Conservation (phyloP, 1,140 invertebrate genomes). For the Helicoverpa armigera region DNA sequence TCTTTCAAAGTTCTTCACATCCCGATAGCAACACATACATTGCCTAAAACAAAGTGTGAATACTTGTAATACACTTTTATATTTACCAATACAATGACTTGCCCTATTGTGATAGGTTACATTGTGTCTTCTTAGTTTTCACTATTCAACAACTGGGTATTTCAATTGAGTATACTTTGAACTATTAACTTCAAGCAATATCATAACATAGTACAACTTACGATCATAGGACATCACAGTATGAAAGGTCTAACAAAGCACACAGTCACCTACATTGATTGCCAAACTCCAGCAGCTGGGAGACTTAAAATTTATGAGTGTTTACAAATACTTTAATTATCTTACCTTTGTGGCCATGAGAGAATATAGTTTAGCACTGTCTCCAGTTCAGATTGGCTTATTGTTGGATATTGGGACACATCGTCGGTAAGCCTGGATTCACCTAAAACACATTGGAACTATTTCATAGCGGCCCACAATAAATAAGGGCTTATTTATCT, state of each 20-base stretch:
- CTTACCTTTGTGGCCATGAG: conserved; percentile 90
- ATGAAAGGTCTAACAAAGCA: conserved; percentile 41
- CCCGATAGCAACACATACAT: conserved; percentile 97
- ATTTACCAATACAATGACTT: conserved; percentile 42
- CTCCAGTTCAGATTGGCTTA: conserved; percentile 89
- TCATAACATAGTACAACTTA: conserved; percentile 8
- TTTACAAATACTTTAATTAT: conserved; percentile 12
- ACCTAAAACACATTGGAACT: conserved; percentile 79
- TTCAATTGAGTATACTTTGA: neutral
- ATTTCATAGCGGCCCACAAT: conserved; percentile 30
- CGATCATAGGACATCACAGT: neutral
- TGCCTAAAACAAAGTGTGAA: conserved; percentile 88
- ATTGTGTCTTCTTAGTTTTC: conserved; percentile 8
- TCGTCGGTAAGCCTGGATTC: conserved; percentile 88
- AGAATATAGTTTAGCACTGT: conserved; percentile 90
- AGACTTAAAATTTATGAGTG: neutral
- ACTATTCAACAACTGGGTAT: neutral
- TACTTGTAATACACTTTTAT: conserved; percentile 39
- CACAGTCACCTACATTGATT: conserved; percentile 15
- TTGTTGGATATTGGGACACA: conserved; percentile 88
- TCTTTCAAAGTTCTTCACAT: conserved; percentile 95
- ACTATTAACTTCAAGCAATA: neutral
- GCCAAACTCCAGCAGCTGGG: conserved; percentile 6
- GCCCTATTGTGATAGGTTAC: conserved; percentile 16
- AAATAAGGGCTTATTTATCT: neutral